phyloP scores from a whole-genome alignment of 2,113 vertebrate species.

The Helogale parvula region DNA sequence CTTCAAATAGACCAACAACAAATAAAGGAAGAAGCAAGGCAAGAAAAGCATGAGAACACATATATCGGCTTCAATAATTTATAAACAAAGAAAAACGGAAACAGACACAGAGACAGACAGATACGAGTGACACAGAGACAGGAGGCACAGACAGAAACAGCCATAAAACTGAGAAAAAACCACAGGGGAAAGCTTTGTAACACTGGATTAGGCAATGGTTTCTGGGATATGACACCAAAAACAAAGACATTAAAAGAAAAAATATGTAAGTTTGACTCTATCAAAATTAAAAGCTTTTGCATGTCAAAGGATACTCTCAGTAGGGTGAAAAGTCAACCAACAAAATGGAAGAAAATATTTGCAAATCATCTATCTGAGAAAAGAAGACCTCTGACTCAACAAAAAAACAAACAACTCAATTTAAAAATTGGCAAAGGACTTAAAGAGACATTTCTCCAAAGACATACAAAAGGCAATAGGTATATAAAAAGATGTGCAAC shows the following conservation, averaged over 20 bases:
- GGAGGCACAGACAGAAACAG: background rate
- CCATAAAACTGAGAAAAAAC: background rate
- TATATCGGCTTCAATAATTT: background rate
- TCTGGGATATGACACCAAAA: background rate
- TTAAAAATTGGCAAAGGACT: background rate
- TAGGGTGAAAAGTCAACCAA: background rate
- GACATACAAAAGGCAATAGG: background rate
- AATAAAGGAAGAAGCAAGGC: background rate
- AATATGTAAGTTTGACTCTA: background rate
- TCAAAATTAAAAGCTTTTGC: slow-evolving; percentile 16
- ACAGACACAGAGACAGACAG: background rate
- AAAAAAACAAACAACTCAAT: background rate
- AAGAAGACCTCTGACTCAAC: background rate
- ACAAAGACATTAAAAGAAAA: background rate
- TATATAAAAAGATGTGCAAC: background rate
- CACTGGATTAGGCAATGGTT: background rate
- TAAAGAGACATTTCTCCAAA: background rate
- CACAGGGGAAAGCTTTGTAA: background rate
- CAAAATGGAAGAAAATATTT: background rate
- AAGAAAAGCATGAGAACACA: background rate
- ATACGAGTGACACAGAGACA: background rate
- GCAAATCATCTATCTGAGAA: background rate
- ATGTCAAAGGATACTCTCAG: background rate
- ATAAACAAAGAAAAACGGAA: background rate
- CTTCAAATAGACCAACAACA: background rate